Conservation (phyloP, 2,113 vertebrate genomes). For the Pseudopodoces humilis region DNA sequence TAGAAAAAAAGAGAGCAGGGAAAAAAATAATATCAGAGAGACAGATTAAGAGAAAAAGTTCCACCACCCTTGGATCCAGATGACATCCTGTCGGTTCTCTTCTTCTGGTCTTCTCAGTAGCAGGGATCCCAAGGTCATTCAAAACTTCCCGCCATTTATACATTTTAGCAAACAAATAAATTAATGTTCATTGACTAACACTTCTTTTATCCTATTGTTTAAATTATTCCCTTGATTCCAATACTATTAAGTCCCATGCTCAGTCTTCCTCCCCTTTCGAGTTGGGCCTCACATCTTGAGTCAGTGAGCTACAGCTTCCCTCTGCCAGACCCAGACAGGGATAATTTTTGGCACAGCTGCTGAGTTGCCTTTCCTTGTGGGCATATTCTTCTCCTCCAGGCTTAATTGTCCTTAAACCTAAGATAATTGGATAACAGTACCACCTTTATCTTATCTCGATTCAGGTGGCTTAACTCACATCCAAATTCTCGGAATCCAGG, state of each 20-base stretch:
- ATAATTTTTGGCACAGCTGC: background rate
- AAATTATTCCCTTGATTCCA: fast-evolving
- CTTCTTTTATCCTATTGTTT: background rate
- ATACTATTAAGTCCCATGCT: background rate
- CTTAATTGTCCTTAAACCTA: background rate
- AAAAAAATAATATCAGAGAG: background rate
- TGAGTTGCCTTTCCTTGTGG: background rate
- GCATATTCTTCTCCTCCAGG: background rate
- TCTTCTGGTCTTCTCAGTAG: background rate
- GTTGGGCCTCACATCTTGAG: background rate
- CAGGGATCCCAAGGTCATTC: background rate
- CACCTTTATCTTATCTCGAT: background rate
- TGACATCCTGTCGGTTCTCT: fast-evolving
- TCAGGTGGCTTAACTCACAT: background rate
- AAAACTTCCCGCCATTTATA: background rate
- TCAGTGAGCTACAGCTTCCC: background rate
- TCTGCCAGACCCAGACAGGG: background rate
- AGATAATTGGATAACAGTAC: background rate
- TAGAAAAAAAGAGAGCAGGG: background rate
- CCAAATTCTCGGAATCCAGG: background rate
- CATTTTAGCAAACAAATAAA: background rate
- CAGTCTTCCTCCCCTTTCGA: background rate
- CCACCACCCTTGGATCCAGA: too few relatives aligned
- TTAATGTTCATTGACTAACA: background rate
- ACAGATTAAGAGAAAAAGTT: background rate